Evolutionary conservation across 2,888 invertebrate genomes (phyloP).

Genomic region (Volucella zonaria): DNA sequence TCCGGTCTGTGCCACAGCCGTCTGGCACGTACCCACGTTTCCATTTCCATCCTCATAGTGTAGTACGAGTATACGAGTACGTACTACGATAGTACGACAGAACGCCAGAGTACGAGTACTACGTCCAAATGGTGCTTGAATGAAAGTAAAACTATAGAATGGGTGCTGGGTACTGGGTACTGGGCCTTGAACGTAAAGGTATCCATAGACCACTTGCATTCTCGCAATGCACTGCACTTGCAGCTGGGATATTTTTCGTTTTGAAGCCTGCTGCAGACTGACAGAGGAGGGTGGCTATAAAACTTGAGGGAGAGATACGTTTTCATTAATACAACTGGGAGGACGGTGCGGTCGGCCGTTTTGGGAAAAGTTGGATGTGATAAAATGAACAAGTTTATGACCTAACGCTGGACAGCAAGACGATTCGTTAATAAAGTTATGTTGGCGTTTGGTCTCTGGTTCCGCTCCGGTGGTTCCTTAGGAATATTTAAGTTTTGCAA

Average conservation of each 20-base stretch:
- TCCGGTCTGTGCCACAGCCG: conserved; percentile 62
- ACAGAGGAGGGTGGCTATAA: background rate
- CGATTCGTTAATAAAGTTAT: conserved; percentile 67
- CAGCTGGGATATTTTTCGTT: conserved; percentile 22
- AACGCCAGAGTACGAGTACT: conserved; percentile 55
- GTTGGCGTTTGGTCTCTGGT: conserved; percentile 30
- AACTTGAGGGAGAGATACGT: conserved; percentile 29
- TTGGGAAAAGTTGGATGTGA: conserved; percentile 55
- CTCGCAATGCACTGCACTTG: conserved; percentile 61
- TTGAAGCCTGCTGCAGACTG: background rate
- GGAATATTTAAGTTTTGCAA: background rate
- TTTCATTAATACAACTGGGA: conserved; percentile 58
- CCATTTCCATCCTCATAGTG: conserved; percentile 17
- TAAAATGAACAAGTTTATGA: conserved; percentile 70
- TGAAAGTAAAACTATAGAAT: conserved; percentile 67
- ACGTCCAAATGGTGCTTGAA: conserved; percentile 61
- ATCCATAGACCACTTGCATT: conserved; percentile 50
- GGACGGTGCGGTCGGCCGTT: background rate
- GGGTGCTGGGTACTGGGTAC: conserved; percentile 9
- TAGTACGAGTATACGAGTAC: conserved; percentile 3
- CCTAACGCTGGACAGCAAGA: conserved; percentile 59
- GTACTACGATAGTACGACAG: conserved; percentile 11
- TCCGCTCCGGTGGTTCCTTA: conserved; percentile 26
- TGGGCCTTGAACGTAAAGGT: background rate
- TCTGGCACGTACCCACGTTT: conserved; percentile 67